Conservation (phyloP, 2,888 invertebrate species). For the Eledona agricola region DNA sequence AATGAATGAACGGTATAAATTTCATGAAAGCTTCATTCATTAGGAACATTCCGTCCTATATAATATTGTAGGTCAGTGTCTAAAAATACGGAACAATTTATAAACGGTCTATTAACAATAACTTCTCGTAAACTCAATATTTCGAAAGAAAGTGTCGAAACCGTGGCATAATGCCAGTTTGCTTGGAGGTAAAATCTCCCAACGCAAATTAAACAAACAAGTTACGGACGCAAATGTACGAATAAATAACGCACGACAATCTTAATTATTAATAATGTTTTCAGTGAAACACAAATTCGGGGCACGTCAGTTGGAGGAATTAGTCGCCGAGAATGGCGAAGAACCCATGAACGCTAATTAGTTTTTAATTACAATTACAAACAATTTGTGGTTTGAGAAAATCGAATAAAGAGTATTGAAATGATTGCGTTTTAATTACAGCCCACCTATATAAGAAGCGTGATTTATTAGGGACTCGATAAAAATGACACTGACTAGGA, state of each 20-base stretch:
- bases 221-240: too few relatives aligned
- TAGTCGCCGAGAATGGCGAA: constrained; percentile 43
- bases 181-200: not conserved
- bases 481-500: constrained; percentile 3
- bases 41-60: too few relatives aligned
- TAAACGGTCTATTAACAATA: not conserved
- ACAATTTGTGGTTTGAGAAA: too few relatives aligned
- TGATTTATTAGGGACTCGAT: not conserved
- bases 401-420: constrained; percentile 12
- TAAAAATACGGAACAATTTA: not conserved
- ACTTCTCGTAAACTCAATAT: not conserved
- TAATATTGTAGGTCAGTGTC: constrained; percentile 2
- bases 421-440: constrained; percentile 6
- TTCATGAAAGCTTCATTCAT: too few relatives aligned
- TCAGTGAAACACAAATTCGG: constrained; percentile 66
- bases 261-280: constrained; percentile 39
- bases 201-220: too few relatives aligned
- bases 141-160: constrained; percentile 4
- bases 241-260: too few relatives aligned
- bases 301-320: constrained; percentile 59
- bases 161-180: not conserved
- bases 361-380: constrained; percentile 5
- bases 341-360: constrained; percentile 22
- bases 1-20: too few relatives aligned
- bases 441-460: not conserved